Percentiles rank a stretch among this genome's conserved stretches.
Conservation (phyloP, 2,113 vertebrate genomes). For the Microcebus lehilahytsara region DNA sequence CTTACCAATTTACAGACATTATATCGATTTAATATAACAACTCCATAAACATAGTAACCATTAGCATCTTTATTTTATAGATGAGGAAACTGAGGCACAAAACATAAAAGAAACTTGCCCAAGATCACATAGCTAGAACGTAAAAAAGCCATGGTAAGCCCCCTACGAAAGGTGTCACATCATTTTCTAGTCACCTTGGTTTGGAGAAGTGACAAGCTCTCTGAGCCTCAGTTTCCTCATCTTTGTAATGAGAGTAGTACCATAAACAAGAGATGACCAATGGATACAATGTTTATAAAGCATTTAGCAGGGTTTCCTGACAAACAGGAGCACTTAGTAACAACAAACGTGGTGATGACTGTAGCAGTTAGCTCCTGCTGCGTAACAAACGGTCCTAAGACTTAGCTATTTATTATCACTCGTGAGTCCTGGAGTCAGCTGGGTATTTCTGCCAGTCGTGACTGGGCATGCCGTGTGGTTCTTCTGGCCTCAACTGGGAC, state of each 20-base stretch:
- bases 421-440: neutral
- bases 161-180: neutral
- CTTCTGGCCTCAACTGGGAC: neutral
- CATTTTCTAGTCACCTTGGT: neutral
- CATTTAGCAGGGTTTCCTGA: neutral
- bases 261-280: neutral
- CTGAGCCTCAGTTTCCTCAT: neutral
- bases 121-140: neutral
- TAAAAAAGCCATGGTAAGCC: neutral
- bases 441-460: neutral
- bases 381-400: neutral
- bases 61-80: neutral
- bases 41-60: accelerated
- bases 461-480: neutral
- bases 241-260: neutral
- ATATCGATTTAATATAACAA: neutral
- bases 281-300: neutral
- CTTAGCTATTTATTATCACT: neutral
- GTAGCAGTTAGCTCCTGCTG: neutral
- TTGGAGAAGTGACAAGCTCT: neutral
- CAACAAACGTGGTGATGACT: neutral
- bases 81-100: neutral
- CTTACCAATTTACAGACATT: neutral
- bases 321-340: neutral
- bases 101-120: neutral